Conservation (phyloP, 2,797 vertebrate genomes). For the Philypnodon macrostomus region DNA sequence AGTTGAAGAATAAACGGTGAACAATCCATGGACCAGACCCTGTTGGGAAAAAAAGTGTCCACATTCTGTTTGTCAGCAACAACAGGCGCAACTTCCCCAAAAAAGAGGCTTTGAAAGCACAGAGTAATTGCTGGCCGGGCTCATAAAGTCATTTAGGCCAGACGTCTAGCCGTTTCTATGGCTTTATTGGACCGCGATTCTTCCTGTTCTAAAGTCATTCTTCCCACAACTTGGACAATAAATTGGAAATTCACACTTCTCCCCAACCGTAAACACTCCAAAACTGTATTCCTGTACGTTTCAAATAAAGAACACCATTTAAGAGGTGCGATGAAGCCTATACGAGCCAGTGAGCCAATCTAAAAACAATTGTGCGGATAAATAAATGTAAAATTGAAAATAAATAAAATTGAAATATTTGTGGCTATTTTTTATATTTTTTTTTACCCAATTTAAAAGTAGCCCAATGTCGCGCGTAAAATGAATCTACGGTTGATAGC, state of each 20-base stretch:
- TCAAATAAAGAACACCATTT: constrained; percentile 12
- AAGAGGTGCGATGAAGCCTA: constrained; percentile 4
- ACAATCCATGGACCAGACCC: constrained; percentile 86
- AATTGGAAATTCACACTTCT: constrained; percentile 84
- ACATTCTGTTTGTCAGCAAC: constrained; percentile 83
- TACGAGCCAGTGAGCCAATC: neutral
- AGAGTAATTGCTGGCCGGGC: constrained; percentile 79
- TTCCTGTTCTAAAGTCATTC: constrained; percentile 97
- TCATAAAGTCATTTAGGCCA: constrained; percentile 99
- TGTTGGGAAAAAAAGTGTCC: constrained; percentile 82
- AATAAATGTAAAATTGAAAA: neutral
- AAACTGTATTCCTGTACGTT: constrained; percentile 23
- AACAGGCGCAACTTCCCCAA: too few species aligned
- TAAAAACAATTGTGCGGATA: neutral
- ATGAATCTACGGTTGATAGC: too few species aligned
- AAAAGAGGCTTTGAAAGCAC: constrained; percentile 89
- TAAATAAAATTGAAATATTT: too few species aligned
- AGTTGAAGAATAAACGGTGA: constrained; percentile 75
- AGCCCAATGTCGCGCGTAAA: too few species aligned
- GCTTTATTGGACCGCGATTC: constrained; percentile 93
- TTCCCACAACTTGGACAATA: constrained; percentile 84
- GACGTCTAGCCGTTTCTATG: constrained; percentile 97
- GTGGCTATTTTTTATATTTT: too few species aligned
- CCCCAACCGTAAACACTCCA: constrained; percentile 66
- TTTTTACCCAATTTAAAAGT: too few species aligned